Evolutionary conservation across 1,140 invertebrate genomes (phyloP).

Genomic region (Melanaphis sacchari): DNA sequence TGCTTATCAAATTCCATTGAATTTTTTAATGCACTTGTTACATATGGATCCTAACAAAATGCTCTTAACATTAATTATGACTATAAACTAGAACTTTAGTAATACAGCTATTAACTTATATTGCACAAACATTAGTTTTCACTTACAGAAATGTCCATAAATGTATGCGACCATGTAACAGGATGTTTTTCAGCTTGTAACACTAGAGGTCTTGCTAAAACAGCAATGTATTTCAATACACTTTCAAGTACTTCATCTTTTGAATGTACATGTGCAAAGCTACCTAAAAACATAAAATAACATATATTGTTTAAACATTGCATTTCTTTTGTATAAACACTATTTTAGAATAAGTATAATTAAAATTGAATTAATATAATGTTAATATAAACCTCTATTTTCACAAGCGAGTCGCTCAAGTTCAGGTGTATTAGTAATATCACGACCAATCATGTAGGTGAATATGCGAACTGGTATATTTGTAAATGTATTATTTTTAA

Average conservation of each 20-base stretch:
- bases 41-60: constrained; percentile 64
- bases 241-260: constrained; percentile 92
- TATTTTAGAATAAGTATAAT: not conserved
- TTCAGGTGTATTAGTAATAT: constrained; percentile 90
- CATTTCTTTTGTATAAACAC: not conserved
- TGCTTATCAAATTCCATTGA: constrained; percentile 64
- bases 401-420: constrained; percentile 46
- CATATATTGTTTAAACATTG: constrained; percentile 35
- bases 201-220: constrained; percentile 87
- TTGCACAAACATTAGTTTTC: not conserved
- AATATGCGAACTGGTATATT: constrained; percentile 89
- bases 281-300: constrained; percentile 69
- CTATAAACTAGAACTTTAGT: not conserved
- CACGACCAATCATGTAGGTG: constrained; percentile 95
- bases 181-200: constrained; percentile 78
- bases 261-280: constrained; percentile 90
- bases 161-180: constrained; percentile 87
- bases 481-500: constrained; percentile 67
- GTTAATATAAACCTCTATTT: constrained; percentile 19
- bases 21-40: constrained; percentile 64
- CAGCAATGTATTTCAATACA: constrained; percentile 90
- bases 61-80: constrained; percentile 30
- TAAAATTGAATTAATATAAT: not conserved
- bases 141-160: constrained; percentile 81
- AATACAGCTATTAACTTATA: not conserved